Conservation (phyloP, 2,113 vertebrate genomes). For the Eubucco bourcierii region DNA sequence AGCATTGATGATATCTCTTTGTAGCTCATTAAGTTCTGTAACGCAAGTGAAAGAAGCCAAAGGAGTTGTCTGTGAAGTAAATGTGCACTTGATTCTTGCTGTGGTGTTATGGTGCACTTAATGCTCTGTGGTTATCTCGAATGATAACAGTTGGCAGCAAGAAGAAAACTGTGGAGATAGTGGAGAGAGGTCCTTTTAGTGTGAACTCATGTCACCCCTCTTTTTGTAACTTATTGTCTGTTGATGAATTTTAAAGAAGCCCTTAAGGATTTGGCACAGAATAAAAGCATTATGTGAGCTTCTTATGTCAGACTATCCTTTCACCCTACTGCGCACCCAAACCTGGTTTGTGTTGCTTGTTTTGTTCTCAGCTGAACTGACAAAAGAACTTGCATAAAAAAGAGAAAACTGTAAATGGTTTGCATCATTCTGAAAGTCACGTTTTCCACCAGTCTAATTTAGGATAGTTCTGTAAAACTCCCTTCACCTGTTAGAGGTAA, state of each 20-base stretch:
- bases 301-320: not conserved
- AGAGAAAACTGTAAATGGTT: not conserved
- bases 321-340: not conserved
- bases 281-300: not conserved
- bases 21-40: not conserved
- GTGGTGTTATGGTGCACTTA: not conserved
- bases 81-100: not conserved
- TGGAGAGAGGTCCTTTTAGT: not conserved
- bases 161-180: not conserved
- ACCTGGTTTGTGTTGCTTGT: not conserved
- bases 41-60: not conserved
- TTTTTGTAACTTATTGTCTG: not conserved
- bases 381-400: not conserved
- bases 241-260: constrained; percentile 28
- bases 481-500: not conserved
- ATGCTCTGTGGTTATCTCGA: not conserved
- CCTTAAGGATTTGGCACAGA: constrained; percentile 27
- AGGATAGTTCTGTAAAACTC: not conserved
- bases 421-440: not conserved
- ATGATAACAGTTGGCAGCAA: not conserved
- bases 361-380: not conserved
- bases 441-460: not conserved
- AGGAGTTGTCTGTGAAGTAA: not conserved
- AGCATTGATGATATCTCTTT: not conserved
- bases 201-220: not conserved